Base-by-base conservation (phyloP, 2,888 invertebrate genomes). In the Matsumyia berberina region DNA sequence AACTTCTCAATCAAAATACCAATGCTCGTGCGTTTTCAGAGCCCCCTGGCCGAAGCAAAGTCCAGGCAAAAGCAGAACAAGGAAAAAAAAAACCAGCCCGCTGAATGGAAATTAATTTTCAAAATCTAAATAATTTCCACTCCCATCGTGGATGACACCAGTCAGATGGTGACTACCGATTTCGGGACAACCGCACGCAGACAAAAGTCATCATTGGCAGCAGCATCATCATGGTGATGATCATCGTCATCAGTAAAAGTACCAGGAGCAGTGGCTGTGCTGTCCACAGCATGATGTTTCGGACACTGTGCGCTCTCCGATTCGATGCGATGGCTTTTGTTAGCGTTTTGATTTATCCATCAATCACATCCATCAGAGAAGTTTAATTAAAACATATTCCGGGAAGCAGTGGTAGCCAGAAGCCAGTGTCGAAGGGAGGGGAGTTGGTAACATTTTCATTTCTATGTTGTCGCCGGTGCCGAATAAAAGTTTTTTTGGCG, bases 321-420 rank as follows among this genome's bases (percentile, higher is more conserved):
- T 24, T 42, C 31, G 37, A 24, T 24, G 24, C n/a, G 70, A 58
- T 73, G 64, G 2, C 51, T 66, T 58, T 72, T 66, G 66, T 72
- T 57, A 51, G 69, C 69, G 49, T 66, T 79, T 79, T 79, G 66
- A 73, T 79, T 66, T 73, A 66, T 42, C 73, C 79, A 79, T 79
- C 79, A 79, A 79, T 79, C 79, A 79, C 42, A 49, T 42, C 64
- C 64, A 66, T 58, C 66, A 39, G 79, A 58, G 72, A 66, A 51
- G 73, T 79, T 79, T 66, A 79, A 79, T 79, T 79, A 79, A 79
- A 79, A 79, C 64, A 73, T 79, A 66, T 79, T 64, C 66, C 35
- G 29, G 42, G 11, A 73, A 73, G 8, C 42, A 29, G 29, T 46
- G 2, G 29, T 17, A 66, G 35, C 57, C 31, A 37, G 17, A 46